Conservation (phyloP, 2,797 vertebrate species). For the Micromesistius poutassou region DNA sequence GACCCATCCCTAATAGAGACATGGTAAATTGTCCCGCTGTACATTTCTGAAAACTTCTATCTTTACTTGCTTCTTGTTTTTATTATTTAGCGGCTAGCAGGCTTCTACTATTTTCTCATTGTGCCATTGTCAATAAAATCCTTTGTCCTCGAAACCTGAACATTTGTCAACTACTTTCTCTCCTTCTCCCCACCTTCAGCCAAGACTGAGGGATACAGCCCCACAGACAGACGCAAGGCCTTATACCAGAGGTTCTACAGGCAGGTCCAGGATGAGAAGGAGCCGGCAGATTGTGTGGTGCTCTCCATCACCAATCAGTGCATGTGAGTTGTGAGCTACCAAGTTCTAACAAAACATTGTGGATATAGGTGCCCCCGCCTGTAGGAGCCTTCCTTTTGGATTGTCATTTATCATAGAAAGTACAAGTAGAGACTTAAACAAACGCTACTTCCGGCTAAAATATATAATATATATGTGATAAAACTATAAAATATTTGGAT, state of each 20-base stretch:
- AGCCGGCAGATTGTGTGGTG: constrained; percentile 72
- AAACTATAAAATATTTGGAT: too few species aligned
- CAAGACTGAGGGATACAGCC: constrained; percentile 50
- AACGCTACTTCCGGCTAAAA: not conserved
- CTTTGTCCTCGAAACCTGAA: not conserved
- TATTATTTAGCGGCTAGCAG: not conserved
- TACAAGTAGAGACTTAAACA: not conserved
- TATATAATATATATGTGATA: too few species aligned
- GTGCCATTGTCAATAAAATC: not conserved
- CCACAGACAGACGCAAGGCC: constrained; percentile 64
- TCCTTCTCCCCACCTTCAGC: constrained; percentile 20
- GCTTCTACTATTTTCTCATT: not conserved
- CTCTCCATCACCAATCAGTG: constrained; percentile 73
- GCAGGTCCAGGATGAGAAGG: constrained; percentile 71
- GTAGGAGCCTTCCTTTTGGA: not conserved
- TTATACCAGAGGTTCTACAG: constrained; percentile 75
- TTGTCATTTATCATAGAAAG: not conserved
- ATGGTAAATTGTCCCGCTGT: not conserved
- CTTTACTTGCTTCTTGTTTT: not conserved
- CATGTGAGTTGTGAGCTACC: constrained; percentile 63
- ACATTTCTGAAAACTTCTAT: not conserved
- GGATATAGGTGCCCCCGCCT: not conserved
- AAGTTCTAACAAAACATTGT: not conserved
- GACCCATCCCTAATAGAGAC: too few species aligned
- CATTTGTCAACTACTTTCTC: not conserved